Percentiles rank a stretch among this genome's conserved stretches.
phyloP scores from a whole-genome alignment of 2,888 invertebrate species.

The Bhutanitis thaidina region DNA sequence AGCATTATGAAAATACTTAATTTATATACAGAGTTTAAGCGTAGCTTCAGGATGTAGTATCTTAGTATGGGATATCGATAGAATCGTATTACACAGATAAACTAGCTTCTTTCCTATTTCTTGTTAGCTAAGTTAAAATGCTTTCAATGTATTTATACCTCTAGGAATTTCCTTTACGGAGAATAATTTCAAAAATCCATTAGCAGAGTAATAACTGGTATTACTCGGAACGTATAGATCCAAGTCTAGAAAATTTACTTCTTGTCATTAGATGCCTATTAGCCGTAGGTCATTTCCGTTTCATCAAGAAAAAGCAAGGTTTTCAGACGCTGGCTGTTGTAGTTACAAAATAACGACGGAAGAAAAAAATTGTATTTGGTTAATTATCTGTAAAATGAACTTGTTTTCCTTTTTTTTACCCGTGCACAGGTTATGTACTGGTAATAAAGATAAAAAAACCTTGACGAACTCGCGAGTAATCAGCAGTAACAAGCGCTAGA shows the following conservation, averaged over 20 bases:
- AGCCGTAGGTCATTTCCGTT: background rate
- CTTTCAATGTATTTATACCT: too few species aligned
- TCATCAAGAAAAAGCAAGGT: background rate
- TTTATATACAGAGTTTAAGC: too few species aligned
- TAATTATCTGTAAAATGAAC: background rate
- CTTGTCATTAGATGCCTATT: background rate
- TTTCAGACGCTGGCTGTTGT: background rate
- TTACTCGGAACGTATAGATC: background rate
- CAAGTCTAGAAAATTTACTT: background rate
- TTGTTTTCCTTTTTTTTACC: background rate
- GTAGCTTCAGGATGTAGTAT: too few species aligned
- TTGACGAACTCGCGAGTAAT: constrained; percentile 26
- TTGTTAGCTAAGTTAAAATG: too few species aligned
- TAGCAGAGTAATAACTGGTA: background rate
- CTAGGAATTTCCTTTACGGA: background rate
- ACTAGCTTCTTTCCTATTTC: too few species aligned
- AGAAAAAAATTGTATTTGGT: background rate
- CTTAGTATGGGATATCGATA: too few species aligned
- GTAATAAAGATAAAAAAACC: background rate
- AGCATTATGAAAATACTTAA: too few species aligned
- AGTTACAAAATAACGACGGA: background rate
- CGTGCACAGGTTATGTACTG: background rate
- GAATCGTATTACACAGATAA: too few species aligned
- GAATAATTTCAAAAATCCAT: constrained; percentile 1
- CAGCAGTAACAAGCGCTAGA: constrained; percentile 29